phyloP scores from a whole-genome alignment of 2,113 vertebrate genomes.

The Epinephelus lanceolatus region DNA sequence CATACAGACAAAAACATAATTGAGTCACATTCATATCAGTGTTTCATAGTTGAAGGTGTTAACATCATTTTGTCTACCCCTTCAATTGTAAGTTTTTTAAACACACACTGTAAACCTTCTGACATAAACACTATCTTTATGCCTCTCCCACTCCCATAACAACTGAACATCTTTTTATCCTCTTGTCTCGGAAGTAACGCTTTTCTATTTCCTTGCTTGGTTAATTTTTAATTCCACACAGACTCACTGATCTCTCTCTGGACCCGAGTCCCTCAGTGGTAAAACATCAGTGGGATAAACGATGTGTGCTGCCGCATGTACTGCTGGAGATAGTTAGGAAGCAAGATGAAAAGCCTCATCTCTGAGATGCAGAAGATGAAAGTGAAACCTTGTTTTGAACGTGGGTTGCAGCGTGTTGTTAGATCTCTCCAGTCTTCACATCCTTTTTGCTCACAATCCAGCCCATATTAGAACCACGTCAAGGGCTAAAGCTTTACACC shows the following conservation, averaged over 20 bases:
- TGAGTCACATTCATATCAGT: not conserved
- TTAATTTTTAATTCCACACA: conserved; percentile 46
- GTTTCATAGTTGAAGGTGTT: not conserved
- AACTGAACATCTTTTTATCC: not conserved
- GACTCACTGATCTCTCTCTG: conserved; percentile 46
- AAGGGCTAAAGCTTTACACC: conserved; percentile 24
- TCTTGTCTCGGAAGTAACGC: conserved; percentile 8
- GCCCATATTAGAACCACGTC: conserved; percentile 9
- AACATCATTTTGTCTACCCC: conserved; percentile 10
- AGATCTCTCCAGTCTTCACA: conserved; percentile 50
- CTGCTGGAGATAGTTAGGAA: conserved; percentile 61
- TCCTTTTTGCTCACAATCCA: conserved; percentile 40
- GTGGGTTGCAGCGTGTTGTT: conserved; percentile 36
- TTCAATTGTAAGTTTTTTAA: not conserved
- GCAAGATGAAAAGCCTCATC: conserved; percentile 66
- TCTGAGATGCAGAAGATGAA: conserved; percentile 70
- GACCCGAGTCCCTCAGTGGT: conserved; percentile 49
- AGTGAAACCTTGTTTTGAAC: conserved; percentile 65
- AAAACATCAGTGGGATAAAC: conserved; percentile 71
- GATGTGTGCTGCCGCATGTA: conserved; percentile 35
- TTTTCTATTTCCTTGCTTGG: conserved; percentile 40
- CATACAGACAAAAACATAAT: no score
- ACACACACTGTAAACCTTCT: not conserved
- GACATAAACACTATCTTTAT: not conserved
- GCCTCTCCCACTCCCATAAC: not conserved